Evolutionary conservation across 2,888 invertebrate species (phyloP), one percentile per base, ranked within the genome.

Genomic region (Timema cristinae): DNA sequence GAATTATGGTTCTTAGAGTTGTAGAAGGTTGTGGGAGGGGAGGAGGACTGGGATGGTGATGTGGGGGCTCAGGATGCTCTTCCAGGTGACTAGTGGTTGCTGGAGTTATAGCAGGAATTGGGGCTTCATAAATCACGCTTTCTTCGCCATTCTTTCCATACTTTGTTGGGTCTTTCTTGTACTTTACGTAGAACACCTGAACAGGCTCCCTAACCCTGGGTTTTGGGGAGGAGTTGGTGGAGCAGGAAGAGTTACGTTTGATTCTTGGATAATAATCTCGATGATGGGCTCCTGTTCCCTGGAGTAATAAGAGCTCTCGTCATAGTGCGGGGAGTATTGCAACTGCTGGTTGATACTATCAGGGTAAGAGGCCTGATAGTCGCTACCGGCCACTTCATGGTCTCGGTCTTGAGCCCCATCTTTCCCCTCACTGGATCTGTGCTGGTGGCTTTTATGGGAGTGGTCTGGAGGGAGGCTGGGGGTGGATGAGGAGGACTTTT

Each of bases 191-290:
- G 80, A 93, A 95, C 0, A 95, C 95, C 78, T 95, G 94, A 56
- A 72, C 70, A 48, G 72, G 76, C 87, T 87, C 75, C 87, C 86
- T 75, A 85, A 86, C 16, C 83, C 84, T 0, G 86, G 81, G 15
- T 85, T 84, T 4, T 85, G 85, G 13, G 76, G 9, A 86, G 88
- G 86, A 4, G 75, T 73, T 47, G 77, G 77, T 6, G 87, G 86
- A 4, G 91, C 87, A 2, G 93, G 90, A 4, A 93, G 80, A 0
- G 91, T 87, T 78, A 93, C 92, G 79, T 95, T 95, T 0, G 94
- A 93, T 81, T 95, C 94, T 79, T 93, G 94, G 69, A 95, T 94
- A 74, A 95, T 95, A 76, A 95, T 95, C 83, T 95, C 95, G 77
- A 95, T 95, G 32, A 95, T 95, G 16, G 74, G 71, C 66, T 91